Conservation (phyloP, 2,797 vertebrate species). For the Falco naumanni region DNA sequence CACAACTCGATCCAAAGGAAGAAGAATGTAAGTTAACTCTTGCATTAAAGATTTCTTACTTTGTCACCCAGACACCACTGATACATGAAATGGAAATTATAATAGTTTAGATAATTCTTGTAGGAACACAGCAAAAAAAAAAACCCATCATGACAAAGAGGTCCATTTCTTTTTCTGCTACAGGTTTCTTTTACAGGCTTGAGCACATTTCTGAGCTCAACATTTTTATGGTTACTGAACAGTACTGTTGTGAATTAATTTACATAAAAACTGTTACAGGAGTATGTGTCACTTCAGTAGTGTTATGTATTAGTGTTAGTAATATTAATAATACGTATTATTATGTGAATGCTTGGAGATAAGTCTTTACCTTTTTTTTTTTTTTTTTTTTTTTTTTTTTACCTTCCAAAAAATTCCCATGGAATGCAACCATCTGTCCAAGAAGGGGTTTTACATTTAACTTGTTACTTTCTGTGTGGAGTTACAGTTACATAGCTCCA, state of each 20-base stretch:
- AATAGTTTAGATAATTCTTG: not conserved
- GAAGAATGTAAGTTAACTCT: constrained; percentile 90
- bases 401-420: not conserved
- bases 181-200: not conserved
- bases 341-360: not conserved
- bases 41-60: not conserved
- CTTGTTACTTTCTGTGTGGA: not conserved
- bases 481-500: not conserved
- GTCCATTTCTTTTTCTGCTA: not conserved
- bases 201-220: not conserved
- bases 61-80: not conserved
- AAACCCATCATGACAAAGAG: not conserved
- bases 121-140: not conserved
- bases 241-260: not conserved
- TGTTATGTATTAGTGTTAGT: not conserved
- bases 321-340: not conserved
- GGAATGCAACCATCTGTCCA: not conserved
- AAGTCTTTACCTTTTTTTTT: not conserved
- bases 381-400: constrained; percentile 19
- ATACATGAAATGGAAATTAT: not conserved
- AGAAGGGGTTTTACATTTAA: not conserved
- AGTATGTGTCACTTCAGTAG: not conserved
- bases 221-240: not conserved
- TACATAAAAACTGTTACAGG: not conserved
- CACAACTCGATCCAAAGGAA: constrained; percentile 97